A percentile compares a stretch with the other conserved stretches of the same genome.
Evolutionary conservation across 2,113 vertebrate species (phyloP).

Genomic region (Eira barbara): DNA sequence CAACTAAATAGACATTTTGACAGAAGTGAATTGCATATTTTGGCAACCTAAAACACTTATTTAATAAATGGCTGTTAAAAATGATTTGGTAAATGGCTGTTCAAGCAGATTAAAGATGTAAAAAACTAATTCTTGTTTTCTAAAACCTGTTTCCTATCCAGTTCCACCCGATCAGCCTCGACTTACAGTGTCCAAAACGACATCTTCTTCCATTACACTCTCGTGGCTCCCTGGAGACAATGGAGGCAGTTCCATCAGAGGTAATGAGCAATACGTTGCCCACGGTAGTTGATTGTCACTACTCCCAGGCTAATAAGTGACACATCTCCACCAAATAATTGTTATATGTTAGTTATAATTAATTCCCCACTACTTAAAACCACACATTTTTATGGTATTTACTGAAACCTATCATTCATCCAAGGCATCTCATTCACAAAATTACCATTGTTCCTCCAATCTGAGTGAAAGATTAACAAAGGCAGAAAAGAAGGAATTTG

Average conservation of each 20-base stretch:
- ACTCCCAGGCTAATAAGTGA: not conserved
- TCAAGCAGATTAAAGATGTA: conserved; percentile 22
- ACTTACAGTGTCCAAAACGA: conserved; percentile 98
- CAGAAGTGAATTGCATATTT: conserved; percentile 79
- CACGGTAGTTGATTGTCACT: fast-evolving
- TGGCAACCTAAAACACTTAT: conserved; percentile 71
- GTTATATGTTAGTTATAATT: too few species aligned
- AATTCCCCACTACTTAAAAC: not conserved
- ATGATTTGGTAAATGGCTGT: conserved; percentile 70
- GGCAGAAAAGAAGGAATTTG: not conserved
- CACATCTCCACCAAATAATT: not conserved
- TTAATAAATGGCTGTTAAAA: conserved; percentile 75
- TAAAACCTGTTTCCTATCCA: conserved; percentile 75
- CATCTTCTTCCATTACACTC: conserved; percentile 96
- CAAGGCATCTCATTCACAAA: not conserved
- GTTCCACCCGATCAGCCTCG: conserved; percentile 98
- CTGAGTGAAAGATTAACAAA: not conserved
- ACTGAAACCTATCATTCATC: not conserved
- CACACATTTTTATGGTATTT: not conserved
- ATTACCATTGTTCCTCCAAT: not conserved
- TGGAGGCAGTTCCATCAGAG: conserved; percentile 98
- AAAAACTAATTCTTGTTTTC: conserved; percentile 79
- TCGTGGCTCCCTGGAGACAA: conserved; percentile 99
- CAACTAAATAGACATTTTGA: conserved; percentile 80
- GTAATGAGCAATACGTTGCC: conserved; percentile 78